Percentiles rank a stretch among this genome's conserved stretches.
Conservation (phyloP, 2,113 vertebrate genomes). For the Labeo catla region DNA sequence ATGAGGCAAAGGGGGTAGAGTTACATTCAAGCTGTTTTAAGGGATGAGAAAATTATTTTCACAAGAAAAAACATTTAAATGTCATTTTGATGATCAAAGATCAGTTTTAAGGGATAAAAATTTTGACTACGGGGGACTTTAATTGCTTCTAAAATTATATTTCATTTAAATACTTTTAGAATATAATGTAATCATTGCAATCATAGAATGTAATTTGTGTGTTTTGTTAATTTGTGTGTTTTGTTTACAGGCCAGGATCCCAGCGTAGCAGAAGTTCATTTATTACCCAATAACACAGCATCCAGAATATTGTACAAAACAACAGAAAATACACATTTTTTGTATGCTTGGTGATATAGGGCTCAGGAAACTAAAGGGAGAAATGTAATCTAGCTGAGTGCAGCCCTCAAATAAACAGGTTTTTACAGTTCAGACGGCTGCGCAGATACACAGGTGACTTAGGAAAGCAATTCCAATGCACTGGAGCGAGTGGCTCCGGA, state of each 20-base stretch:
- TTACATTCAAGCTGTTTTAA: too few species aligned
- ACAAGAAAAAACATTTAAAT: too few species aligned
- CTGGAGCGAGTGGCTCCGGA: slow-evolving; percentile 54
- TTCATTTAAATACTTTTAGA: too few species aligned
- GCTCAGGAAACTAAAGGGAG: slow-evolving; percentile 26
- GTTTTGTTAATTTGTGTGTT: not conserved
- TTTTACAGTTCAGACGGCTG: slow-evolving; percentile 58
- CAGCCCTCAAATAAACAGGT: slow-evolving; percentile 56
- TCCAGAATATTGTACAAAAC: not conserved
- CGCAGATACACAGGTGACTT: slow-evolving; percentile 62
- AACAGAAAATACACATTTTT: not conserved
- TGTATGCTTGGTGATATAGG: slow-evolving; percentile 18
- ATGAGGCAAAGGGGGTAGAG: too few species aligned
- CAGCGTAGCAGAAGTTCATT: slow-evolving; percentile 8
- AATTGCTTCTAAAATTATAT: too few species aligned
- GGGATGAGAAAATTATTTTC: too few species aligned
- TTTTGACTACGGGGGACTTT: too few species aligned
- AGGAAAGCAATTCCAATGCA: slow-evolving; percentile 68
- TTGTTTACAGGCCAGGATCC: not conserved
- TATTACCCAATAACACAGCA: slow-evolving; percentile 1
- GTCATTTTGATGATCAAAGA: too few species aligned
- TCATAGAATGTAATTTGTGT: not conserved
- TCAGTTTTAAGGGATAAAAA: too few species aligned
- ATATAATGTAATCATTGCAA: too few species aligned
- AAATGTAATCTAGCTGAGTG: slow-evolving; percentile 58